A percentile compares a stretch with the other conserved stretches of the same genome.
Conservation (phyloP, 1,140 invertebrate species). For the Drosophila kurseongensis region DNA sequence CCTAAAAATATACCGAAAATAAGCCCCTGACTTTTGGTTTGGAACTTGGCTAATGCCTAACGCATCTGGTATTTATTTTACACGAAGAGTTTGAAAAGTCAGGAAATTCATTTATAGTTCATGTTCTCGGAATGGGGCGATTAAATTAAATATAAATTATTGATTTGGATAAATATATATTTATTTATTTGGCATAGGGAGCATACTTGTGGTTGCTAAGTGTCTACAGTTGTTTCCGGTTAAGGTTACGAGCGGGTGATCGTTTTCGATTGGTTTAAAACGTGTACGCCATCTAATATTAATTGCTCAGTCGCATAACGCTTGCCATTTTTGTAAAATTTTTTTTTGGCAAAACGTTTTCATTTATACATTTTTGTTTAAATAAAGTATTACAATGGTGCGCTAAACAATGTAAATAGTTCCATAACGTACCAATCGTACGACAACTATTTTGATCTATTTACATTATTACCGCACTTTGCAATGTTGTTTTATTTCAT, state of each 20-base stretch:
- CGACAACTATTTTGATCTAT: not conserved
- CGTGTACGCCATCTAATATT: constrained; percentile 32
- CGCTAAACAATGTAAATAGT: not conserved
- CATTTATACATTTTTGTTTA: constrained; percentile 34
- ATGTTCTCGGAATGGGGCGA: too few relatives aligned
- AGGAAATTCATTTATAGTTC: too few relatives aligned
- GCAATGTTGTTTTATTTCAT: constrained; percentile 14
- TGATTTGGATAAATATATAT: constrained; percentile 56
- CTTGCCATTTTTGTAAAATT: constrained; percentile 27
- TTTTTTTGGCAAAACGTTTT: constrained; percentile 14
- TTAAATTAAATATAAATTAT: not conserved
- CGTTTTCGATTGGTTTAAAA: constrained; percentile 23
- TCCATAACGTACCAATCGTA: not conserved
- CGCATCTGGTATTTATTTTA: too few relatives aligned
- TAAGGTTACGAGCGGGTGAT: constrained; percentile 9
- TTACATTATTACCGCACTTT: not conserved
- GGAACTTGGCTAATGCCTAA: too few relatives aligned
- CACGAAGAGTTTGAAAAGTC: too few relatives aligned
- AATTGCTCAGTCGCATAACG: constrained; percentile 60
- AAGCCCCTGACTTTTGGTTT: too few relatives aligned
- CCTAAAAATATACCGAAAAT: too few relatives aligned
- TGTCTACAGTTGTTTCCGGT: constrained; percentile 44
- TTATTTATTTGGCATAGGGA: constrained; percentile 71
- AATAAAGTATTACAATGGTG: constrained; percentile 46
- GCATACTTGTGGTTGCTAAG: constrained; percentile 57